phyloP scores from a whole-genome alignment of 2,888 invertebrate genomes.

The Heliothis peltigera region DNA sequence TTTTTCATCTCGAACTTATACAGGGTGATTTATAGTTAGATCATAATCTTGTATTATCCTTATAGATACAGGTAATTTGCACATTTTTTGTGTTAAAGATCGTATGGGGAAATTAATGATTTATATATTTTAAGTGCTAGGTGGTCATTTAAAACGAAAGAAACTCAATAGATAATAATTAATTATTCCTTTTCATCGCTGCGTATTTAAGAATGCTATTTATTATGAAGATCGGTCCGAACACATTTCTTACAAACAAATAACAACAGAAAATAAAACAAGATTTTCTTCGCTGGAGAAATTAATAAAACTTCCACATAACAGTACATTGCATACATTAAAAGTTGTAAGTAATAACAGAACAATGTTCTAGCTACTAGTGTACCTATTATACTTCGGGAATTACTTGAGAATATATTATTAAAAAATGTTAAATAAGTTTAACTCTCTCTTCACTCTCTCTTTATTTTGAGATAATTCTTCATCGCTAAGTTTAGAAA shows the following conservation, averaged over 20 bases:
- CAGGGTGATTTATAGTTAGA: too few relatives aligned
- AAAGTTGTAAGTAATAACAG: neutral
- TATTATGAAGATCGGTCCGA: neutral
- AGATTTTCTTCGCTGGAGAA: neutral
- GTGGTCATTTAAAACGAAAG: too few relatives aligned
- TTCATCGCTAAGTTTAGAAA: neutral
- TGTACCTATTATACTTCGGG: neutral
- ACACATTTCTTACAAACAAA: neutral
- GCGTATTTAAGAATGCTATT: too few relatives aligned
- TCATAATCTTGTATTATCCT: too few relatives aligned
- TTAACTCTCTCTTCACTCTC: neutral
- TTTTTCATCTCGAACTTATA: too few relatives aligned
- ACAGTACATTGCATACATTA: slow-evolving; percentile 1
- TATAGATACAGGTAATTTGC: too few relatives aligned
- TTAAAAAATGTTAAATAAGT: neutral
- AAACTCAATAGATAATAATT: too few relatives aligned
- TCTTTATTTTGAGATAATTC: neutral
- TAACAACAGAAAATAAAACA: neutral
- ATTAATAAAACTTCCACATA: slow-evolving; percentile 1
- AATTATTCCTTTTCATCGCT: too few relatives aligned
- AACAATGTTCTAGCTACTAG: neutral
- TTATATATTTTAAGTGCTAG: too few relatives aligned
- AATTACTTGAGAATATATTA: slow-evolving; percentile 1
- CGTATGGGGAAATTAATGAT: too few relatives aligned
- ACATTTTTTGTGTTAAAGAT: too few relatives aligned